phyloP scores from a whole-genome alignment of 2,113 vertebrate species.

The Phodopus roborovskii region DNA sequence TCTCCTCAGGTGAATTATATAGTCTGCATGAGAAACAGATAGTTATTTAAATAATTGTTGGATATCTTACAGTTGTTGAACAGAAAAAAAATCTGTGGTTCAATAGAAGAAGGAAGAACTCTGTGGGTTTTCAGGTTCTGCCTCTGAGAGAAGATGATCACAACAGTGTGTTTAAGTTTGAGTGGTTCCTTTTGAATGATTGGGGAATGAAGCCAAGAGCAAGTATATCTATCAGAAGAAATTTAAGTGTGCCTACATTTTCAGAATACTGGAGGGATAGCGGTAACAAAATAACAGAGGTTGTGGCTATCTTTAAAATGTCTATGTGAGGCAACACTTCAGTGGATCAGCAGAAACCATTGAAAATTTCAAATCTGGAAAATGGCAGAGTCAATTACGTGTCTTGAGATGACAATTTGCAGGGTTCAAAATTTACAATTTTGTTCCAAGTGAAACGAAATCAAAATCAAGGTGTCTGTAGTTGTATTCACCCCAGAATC shows the following conservation, averaged over 20 bases:
- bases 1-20: neutral
- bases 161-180: neutral
- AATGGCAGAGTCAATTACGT: neutral
- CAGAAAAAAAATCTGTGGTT: neutral
- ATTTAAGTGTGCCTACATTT: neutral
- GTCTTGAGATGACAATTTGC: neutral
- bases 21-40: neutral
- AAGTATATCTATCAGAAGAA: neutral
- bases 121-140: neutral
- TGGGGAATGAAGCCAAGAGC: neutral
- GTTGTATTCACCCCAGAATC: neutral
- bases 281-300: neutral
- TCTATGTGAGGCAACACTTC: neutral
- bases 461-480: neutral
- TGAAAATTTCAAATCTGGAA: neutral
- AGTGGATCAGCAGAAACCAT: neutral
- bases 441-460: neutral
- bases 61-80: neutral
- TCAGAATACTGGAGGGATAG: neutral
- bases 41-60: neutral
- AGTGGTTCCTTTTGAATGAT: neutral
- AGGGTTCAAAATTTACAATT: neutral
- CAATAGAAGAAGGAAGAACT: neutral
- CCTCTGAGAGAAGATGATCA: no score
- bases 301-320: neutral